These are phyloP conservation scores for Achroia grisella DNA, from an alignment of 1,140 invertebrate species.

Conservation along the genomic window DNA sequence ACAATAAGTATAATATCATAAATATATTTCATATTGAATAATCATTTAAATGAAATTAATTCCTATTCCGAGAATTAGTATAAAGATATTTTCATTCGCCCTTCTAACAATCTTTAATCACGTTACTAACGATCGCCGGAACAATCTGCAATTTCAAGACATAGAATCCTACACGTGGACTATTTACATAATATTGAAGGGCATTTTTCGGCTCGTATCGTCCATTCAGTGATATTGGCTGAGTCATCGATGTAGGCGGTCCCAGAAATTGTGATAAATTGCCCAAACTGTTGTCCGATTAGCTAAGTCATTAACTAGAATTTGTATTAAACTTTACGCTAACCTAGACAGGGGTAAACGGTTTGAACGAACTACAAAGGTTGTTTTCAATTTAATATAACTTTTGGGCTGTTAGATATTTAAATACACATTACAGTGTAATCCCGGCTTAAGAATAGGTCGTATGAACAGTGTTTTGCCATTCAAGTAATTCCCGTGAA, in stretches of 20 bases:
- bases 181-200: background rate
- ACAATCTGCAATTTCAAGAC: too few species aligned
- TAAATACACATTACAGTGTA: conserved; percentile 15
- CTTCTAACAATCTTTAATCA: too few species aligned
- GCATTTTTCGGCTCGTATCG: too few species aligned
- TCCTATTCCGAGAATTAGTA: too few species aligned
- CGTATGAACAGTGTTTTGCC: background rate
- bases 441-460: conserved; percentile 18
- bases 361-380: conserved; percentile 21
- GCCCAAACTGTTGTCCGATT: conserved; percentile 29
- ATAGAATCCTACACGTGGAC: background rate
- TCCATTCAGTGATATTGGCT: conserved; percentile 8
- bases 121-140: too few species aligned
- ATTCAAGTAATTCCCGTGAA: too few species aligned
- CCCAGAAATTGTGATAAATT: conserved; percentile 52
- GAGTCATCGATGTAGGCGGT: conserved; percentile 25
- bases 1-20: too few species aligned
- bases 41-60: too few species aligned
- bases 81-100: too few species aligned
- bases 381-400: conserved; percentile 17
- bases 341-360: conserved; percentile 27
- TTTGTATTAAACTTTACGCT: conserved; percentile 39
- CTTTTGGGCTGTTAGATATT: conserved; percentile 19
- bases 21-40: too few species aligned
- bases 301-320: conserved; percentile 44